Evolutionary conservation across 2,113 vertebrate genomes (phyloP).

Genomic region (Cercopithecus mona): DNA sequence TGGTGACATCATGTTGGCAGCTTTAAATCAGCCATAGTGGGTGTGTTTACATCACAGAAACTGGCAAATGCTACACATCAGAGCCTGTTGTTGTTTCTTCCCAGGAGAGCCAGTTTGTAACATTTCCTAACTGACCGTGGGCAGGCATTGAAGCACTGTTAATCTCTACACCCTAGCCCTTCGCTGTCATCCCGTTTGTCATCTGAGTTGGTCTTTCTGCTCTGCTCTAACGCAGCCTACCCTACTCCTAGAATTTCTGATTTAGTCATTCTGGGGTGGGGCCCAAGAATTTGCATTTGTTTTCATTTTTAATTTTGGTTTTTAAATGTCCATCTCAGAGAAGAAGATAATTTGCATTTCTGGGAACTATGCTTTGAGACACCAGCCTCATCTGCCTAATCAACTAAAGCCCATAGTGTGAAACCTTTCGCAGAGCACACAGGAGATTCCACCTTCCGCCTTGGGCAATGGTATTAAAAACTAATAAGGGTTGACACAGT

Average conservation of each 20-base stretch:
- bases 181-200: neutral
- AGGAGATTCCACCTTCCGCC: neutral
- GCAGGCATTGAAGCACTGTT: neutral
- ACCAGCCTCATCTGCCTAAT: neutral
- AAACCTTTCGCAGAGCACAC: neutral
- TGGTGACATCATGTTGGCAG: neutral
- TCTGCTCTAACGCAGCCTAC: no score
- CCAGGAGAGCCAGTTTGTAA: neutral
- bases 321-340: no score
- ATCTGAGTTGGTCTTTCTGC: neutral
- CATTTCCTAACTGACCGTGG: neutral
- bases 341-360: neutral
- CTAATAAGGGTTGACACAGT: neutral
- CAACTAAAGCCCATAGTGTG: neutral
- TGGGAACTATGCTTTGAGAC: neutral
- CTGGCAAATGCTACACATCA: neutral
- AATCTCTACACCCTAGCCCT: no score
- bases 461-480: neutral
- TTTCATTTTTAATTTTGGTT: no score
- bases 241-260: neutral
- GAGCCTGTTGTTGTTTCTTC: neutral
- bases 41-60: neutral
- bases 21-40: neutral
- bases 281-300: neutral
- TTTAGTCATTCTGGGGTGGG: neutral